Percentiles rank a stretch among this genome's conserved stretches.
phyloP scores from a whole-genome alignment of 2,113 vertebrate genomes.

The Pseudorasbora parva region DNA sequence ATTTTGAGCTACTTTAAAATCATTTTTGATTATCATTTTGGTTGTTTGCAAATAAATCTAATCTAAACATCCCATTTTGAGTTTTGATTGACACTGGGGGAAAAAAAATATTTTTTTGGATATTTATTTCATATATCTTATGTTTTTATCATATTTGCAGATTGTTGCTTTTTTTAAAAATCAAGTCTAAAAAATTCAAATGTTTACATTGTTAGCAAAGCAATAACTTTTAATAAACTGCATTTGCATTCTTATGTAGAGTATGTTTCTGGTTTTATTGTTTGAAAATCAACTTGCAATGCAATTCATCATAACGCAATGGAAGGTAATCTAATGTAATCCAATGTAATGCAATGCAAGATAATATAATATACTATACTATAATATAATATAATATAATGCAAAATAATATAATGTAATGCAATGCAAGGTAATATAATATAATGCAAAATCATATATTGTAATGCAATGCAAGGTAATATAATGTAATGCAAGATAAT shows the following conservation, averaged over 20 bases:
- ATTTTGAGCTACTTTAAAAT: not conserved
- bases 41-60: too few relatives aligned
- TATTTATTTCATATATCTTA: not conserved
- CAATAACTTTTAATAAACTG: not conserved
- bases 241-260: not conserved
- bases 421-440: too few relatives aligned
- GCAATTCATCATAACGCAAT: too few relatives aligned
- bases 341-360: too few relatives aligned
- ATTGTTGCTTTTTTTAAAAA: not conserved
- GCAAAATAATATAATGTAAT: accelerated
- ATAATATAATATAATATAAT: accelerated
- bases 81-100: too few relatives aligned
- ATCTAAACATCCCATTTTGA: not conserved
- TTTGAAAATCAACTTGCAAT: not conserved
- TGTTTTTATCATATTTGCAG: not conserved
- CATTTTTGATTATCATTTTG: not conserved
- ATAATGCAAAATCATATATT: too few relatives aligned
- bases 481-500: too few relatives aligned
- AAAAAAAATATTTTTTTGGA: not conserved
- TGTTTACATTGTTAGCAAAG: not conserved
- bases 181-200: not conserved
- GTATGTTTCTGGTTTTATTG: not conserved
- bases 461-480: accelerated
- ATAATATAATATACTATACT: accelerated
- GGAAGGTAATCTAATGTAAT: too few relatives aligned